Evolutionary conservation across 2,113 vertebrate genomes (phyloP), one percentile per base, ranked within the genome.

Genomic region (Rhineura floridana): DNA sequence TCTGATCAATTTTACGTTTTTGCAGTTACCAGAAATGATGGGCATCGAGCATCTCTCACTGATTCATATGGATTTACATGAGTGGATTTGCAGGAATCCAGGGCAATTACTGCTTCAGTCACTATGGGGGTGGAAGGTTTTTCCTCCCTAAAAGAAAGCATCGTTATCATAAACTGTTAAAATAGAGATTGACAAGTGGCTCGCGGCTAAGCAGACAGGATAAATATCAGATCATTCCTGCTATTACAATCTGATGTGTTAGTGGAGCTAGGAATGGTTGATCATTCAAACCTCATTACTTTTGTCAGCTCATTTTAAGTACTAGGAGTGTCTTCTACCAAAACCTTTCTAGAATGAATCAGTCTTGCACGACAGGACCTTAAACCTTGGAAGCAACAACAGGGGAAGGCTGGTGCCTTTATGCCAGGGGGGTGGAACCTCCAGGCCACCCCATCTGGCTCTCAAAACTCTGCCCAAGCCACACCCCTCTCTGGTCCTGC

Each of bases 1-100:
- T 76, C 77, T 88, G 72, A 83, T 88, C 81, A 83, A 77, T 88
- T 77, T 77, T 75, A 76, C 44, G 30, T 88, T 88, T 88, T 87
- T 88, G 76, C 62, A 69, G 33, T 88, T 83, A 65, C 80, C 28
- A 28, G 72, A 88, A 88, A 88, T 88, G 48, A 83, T 33, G 70
- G 46, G 44, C 70, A 88, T 65, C 10, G 52, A 52, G 36, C 25
- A 65, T 76, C 10, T 83, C 10, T 0, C 36, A 30, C 59, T 77
- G 72, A 83, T 76, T 76, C 21, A 36, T 67, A 88, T 88, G 33
- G 87, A 88, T 67, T 67, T 77, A 50, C n/a, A 77, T 65, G 10
- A 2, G n/a, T 10, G 36, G 42, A 83, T 67, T 77, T 77, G 55
- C 59, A 83, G 70, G 59, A 77, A 83, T 77, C 33, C 63, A 21